Base-by-base conservation (phyloP, 2,888 invertebrate species). In the Diogma glabrata region DNA sequence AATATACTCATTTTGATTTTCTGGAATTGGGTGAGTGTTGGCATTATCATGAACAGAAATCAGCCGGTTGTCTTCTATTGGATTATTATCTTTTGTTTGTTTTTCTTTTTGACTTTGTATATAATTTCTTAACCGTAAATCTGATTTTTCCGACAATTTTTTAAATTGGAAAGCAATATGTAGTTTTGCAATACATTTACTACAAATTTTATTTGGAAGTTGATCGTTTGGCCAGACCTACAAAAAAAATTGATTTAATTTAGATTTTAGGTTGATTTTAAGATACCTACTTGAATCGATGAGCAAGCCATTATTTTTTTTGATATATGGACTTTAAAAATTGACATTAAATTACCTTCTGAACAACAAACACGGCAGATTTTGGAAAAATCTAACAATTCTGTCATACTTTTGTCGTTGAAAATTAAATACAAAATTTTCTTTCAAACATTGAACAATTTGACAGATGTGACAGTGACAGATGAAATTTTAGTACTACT, bases 191-290 rank as follows among this genome's bases (percentile, higher is more conserved):
- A 67, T 66, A 59, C 73, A 73, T 59, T 68, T 70, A 50, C 69
- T 67, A 56, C 73, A 73, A 49, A 73, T 71, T 60, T 70, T 68
- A 19, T 63, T 57, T 17, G 73, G 72, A 28, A 73, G 56, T 28
- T 69, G 67, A 58, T 73, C 73, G 55, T 70, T 70, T 58, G 69
- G 71, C 71, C 70, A 70, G 14, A 72, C 72, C 72, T 73, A 24
- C 6, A 22, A 19, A 23, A 3, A 14, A 47, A 10, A 45, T 19
- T 30, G 40, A 40, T 24, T 26, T 46, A 22, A 36, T n/a, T n/a
- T n/a, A n/a, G n/a, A n/a, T n/a, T n/a, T n/a, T n/a, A n/a, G n/a
- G n/a, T n/a, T n/a, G n/a, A n/a, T n/a, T n/a, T n/a, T n/a, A n/a
- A n/a, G n/a, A n/a, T 24, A 17, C 14, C 8, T 17, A 71, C 72